phyloP scores from a whole-genome alignment of 2,888 invertebrate species.

The Odiellus spinosus region DNA sequence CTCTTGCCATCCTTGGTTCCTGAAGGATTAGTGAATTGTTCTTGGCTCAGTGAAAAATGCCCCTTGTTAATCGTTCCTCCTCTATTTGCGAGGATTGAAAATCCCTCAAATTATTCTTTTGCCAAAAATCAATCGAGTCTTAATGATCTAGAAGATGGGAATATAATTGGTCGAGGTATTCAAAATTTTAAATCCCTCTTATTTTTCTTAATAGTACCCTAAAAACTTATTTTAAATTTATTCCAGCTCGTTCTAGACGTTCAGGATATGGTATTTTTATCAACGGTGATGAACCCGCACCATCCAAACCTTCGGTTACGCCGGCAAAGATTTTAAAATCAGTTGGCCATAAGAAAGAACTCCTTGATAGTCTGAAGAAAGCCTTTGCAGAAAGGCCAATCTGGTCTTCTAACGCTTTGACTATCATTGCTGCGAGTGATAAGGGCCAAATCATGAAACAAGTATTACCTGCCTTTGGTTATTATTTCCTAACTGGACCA shows the following conservation, averaged over 20 bases:
- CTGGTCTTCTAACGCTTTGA: constrained; percentile 66
- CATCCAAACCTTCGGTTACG: constrained; percentile 39
- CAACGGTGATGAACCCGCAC: constrained; percentile 47
- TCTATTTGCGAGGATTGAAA: constrained; percentile 59
- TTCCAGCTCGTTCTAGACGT: constrained; percentile 33
- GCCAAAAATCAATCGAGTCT: neutral
- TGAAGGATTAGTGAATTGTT: constrained; percentile 25
- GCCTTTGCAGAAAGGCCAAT: constrained; percentile 48
- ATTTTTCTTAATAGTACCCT: no score
- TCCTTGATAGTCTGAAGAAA: no score
- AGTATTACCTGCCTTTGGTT: constrained; percentile 64
- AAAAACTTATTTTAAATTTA: no score
- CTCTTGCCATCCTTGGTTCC: constrained; percentile 40
- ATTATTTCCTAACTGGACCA: constrained; percentile 74
- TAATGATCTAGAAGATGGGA: no score
- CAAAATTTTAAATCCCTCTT: no score
- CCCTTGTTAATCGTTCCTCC: constrained; percentile 57
- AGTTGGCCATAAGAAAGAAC: no score
- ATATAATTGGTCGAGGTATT: no score
- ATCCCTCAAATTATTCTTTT: constrained; percentile 29
- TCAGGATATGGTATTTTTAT: constrained; percentile 45
- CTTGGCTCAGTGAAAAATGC: constrained; percentile 32
- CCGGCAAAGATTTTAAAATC: no score
- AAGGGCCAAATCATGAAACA: constrained; percentile 40
- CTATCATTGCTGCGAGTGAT: constrained; percentile 26